These are phyloP conservation scores for Ceramica pisi DNA, from an alignment of 2,888 invertebrate species.

Conservation along the genomic window DNA sequence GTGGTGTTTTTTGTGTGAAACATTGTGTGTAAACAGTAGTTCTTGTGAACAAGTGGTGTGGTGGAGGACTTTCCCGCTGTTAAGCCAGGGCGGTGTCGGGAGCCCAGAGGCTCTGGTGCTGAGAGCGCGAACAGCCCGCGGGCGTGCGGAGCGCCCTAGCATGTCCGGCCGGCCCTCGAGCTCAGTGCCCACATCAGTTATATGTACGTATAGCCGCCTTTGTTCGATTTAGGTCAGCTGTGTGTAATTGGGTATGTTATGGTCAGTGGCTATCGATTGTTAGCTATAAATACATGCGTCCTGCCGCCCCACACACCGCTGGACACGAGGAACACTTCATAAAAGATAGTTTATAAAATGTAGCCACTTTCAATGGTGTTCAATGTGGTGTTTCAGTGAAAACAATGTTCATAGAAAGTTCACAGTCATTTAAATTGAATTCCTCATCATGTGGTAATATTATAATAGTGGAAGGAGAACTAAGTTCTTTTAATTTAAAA, in stretches of 20 bases:
- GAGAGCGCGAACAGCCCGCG: constrained; percentile 35
- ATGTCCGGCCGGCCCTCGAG: constrained; percentile 42
- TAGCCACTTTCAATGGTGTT: not conserved
- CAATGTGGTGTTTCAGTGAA: not conserved
- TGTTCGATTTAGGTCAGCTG: constrained; percentile 50
- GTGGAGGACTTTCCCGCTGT: constrained; percentile 40
- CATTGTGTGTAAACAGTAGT: constrained; percentile 35
- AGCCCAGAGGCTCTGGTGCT: constrained; percentile 55
- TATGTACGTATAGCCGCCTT: constrained; percentile 42
- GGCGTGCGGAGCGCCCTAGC: constrained; percentile 30
- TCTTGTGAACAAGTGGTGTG: constrained; percentile 41
- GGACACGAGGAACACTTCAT: constrained; percentile 18
- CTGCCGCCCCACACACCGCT: constrained; percentile 82
- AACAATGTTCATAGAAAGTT: not conserved
- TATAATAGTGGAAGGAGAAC: not conserved
- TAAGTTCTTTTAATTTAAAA: not conserved
- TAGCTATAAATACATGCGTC: constrained; percentile 71
- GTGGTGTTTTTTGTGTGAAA: constrained; percentile 56
- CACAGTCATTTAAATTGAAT: not conserved
- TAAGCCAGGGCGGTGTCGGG: constrained; percentile 61
- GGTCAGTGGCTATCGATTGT: constrained; percentile 67
- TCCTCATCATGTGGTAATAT: not conserved
- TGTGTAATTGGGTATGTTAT: constrained; percentile 51
- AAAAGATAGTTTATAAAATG: not conserved
- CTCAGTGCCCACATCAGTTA: constrained; percentile 20